A percentile compares a stretch with the other conserved stretches of the same genome.
phyloP scores from a whole-genome alignment of 2,113 vertebrate genomes.

The Centrocercus urophasianus region DNA sequence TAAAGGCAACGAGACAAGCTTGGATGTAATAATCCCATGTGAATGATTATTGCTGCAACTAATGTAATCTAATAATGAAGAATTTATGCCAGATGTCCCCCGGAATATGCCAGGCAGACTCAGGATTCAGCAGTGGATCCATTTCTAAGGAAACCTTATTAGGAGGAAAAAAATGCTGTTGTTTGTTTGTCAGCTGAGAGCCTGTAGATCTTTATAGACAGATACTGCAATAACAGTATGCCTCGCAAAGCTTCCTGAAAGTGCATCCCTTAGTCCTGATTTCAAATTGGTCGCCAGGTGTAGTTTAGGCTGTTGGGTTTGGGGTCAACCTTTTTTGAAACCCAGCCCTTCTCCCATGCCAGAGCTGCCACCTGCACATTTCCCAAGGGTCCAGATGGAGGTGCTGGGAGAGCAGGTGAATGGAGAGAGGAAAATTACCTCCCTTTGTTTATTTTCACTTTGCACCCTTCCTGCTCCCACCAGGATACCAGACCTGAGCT shows the following conservation, averaged over 20 bases:
- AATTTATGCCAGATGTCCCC: constrained; percentile 69
- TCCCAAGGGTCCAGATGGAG: neutral
- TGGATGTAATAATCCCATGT: constrained; percentile 69
- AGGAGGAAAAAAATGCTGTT: neutral
- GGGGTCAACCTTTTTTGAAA: neutral
- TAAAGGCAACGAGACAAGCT: constrained; percentile 67
- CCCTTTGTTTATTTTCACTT: neutral
- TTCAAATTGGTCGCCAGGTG: neutral
- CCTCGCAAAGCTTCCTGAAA: constrained; percentile 22
- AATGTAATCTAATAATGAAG: constrained; percentile 73
- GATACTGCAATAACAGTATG: neutral
- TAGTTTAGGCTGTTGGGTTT: neutral
- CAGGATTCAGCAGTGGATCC: constrained; percentile 20
- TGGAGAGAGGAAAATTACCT: neutral
- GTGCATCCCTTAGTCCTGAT: neutral
- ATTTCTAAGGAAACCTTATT: constrained; percentile 65
- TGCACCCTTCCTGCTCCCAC: neutral
- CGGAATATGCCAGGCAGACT: constrained; percentile 49
- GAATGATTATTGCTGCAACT: constrained; percentile 70
- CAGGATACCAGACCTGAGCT: neutral
- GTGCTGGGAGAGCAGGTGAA: neutral
- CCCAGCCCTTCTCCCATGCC: neutral
- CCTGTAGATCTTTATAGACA: neutral
- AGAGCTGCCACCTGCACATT: neutral
- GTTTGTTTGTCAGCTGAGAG: constrained; percentile 3